phyloP scores from a whole-genome alignment of 23 tunicate species.

The Styela plicata region DNA sequence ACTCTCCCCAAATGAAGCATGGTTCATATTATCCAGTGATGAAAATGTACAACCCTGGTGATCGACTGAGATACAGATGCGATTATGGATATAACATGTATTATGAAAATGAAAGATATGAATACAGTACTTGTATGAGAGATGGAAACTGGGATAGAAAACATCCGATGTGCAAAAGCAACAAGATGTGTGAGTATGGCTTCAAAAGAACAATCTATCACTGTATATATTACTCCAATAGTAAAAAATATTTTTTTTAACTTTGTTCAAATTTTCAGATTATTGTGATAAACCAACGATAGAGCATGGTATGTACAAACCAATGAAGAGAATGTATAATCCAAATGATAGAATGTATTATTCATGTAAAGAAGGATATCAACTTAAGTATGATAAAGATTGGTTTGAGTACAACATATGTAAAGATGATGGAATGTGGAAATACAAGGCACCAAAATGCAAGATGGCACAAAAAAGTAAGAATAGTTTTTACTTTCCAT shows the following conservation, averaged over 20 bases:
- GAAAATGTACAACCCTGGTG: conserved; percentile 14
- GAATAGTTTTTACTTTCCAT: no score
- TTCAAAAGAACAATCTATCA: no score
- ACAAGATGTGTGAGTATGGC: conserved; percentile 8
- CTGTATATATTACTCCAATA: no score
- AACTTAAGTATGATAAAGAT: conserved; percentile 3
- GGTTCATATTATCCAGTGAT: conserved; percentile 8
- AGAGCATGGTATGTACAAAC: conserved; percentile 19
- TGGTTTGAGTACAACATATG: conserved; percentile 10
- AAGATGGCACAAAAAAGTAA: background rate
- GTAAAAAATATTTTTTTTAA: no score
- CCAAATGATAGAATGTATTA: background rate
- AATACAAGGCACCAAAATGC: background rate
- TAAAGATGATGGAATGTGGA: conserved; percentile 11
- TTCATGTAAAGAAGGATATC: conserved; percentile 5
- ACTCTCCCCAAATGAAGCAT: conserved; percentile 3
- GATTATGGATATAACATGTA: conserved; percentile 16
- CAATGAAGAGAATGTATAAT: conserved; percentile 20
- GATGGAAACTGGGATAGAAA: conserved; percentile 17
- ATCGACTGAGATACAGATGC: conserved; percentile 4
- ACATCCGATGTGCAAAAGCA: conserved; percentile 19
- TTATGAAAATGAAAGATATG: conserved; percentile 10
- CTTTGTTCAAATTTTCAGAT: conserved; percentile 8
- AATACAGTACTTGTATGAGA: conserved; percentile 14
- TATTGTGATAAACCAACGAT: conserved; percentile 17